Evolutionary conservation across 2,888 invertebrate genomes (phyloP), one percentile per base, ranked within the genome.

Genomic region (Deilephila porcellus): DNA sequence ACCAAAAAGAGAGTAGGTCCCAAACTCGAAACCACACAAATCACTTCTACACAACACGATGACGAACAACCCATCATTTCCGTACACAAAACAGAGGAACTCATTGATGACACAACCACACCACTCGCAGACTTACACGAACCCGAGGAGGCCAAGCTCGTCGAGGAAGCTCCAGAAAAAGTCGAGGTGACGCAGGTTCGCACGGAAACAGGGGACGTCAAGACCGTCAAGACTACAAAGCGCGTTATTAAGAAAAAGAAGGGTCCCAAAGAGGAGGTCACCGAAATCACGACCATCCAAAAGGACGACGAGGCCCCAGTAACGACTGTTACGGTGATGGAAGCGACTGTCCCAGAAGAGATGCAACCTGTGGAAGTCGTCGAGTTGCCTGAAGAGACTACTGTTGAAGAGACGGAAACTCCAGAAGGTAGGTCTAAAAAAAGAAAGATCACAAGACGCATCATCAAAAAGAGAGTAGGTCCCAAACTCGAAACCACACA

Each of bases 401-500:
- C 78, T 6, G 60, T 76, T 3, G 77, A 80, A 70, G 78, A 79
- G 34, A 53, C 80, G 2, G 8, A 77, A 67, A 60, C 63, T 0
- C 76, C 75, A 20, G 75, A 78, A 2, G 78, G 79, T 74, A 81
- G 79, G 74, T 62, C 64, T 3, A 78, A 74, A 52, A 74, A 74
- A 0, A 79, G 75, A 71, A 78, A 74, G 70, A 90, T 78, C 80
- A 77, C 84, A 78, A 71, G 83, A 82, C 74, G 92, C 1, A 86
- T 89, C 1, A 90, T 94, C 2, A 95, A 91, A 79, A 92, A 92
- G 72, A 88, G 85, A 74, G 90, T 88, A 73, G 95, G 92, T 3
- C 83, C 83, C 0, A 93, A 94, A 74, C 84, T 90, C 71, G 93
- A 93, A 80, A 86, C 82, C 32, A 80, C 81, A 11, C 71, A 80